Evolutionary conservation across 92 coral and sea anemone genomes (phyloP).

Genomic region (Zoanthus sociatus): DNA sequence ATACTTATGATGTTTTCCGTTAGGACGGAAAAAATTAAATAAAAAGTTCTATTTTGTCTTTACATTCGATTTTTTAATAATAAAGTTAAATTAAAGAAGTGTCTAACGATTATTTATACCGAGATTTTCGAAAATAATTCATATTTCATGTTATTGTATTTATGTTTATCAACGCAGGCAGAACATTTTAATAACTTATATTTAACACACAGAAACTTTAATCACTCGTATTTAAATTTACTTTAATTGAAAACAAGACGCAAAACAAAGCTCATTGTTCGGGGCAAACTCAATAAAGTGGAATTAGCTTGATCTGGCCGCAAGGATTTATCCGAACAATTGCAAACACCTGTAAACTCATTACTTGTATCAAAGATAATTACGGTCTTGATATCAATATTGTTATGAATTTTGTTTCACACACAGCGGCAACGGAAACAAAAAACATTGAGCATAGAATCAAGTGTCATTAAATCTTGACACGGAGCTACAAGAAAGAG

Average conservation of each 20-base stretch:
- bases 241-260: background rate
- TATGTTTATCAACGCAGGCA: background rate
- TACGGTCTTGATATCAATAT: slow-evolving; percentile 13
- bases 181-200: slow-evolving; percentile 36
- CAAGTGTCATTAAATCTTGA: slow-evolving; percentile 18
- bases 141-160: background rate
- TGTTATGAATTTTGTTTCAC: slow-evolving; percentile 19
- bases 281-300: slow-evolving; percentile 19
- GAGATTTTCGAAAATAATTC: slow-evolving; percentile 4
- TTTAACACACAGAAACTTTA: slow-evolving; percentile 5
- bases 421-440: slow-evolving; percentile 34
- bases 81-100: background rate
- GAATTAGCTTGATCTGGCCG: slow-evolving; percentile 21
- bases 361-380: slow-evolving; percentile 1
- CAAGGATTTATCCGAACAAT: slow-evolving; percentile 15
- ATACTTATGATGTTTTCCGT: background rate
- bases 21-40: background rate
- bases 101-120: background rate
- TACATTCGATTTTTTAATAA: background rate
- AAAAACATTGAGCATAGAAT: background rate
- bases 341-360: slow-evolving; percentile 29
- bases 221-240: background rate
- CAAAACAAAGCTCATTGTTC: slow-evolving; percentile 37
- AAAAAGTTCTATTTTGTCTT: background rate
- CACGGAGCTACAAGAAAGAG: background rate